Evolutionary conservation across 1,140 invertebrate genomes (phyloP).

Genomic region (Gonioctena quinquepunctata): DNA sequence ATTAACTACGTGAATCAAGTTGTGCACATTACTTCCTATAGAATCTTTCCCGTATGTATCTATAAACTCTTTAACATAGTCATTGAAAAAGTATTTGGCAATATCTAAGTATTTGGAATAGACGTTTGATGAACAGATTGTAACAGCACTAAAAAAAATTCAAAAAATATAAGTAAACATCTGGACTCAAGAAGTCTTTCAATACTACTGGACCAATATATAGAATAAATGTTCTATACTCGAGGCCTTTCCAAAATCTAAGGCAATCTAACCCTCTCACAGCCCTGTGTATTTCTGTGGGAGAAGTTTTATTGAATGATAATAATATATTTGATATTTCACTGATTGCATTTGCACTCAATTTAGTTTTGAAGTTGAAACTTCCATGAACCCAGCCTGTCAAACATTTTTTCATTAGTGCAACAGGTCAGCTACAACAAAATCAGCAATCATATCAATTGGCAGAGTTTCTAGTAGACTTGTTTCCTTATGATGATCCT

Average conservation of each 20-base stretch:
- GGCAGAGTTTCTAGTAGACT: constrained; percentile 30
- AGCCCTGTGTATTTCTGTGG: constrained; percentile 36
- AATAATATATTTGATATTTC: constrained; percentile 8
- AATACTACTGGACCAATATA: constrained; percentile 38
- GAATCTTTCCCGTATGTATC: constrained; percentile 18
- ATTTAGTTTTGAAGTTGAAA: constrained; percentile 18
- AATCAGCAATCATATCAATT: too few species aligned
- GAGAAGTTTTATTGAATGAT: constrained; percentile 23
- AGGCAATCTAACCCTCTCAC: constrained; percentile 32
- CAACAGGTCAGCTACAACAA: constrained; percentile 38
- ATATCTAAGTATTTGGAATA: constrained; percentile 10
- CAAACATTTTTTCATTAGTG: constrained; percentile 42
- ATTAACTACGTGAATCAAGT: constrained; percentile 31
- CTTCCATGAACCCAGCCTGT: constrained; percentile 34
- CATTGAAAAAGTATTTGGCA: constrained; percentile 3
- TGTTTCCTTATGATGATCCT: constrained; percentile 34
- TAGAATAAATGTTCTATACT: constrained; percentile 35
- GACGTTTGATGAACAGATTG: constrained; percentile 23
- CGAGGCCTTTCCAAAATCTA: constrained; percentile 33
- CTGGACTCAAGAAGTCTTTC: constrained; percentile 26
- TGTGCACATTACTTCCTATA: constrained; percentile 22
- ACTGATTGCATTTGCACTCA: background rate
- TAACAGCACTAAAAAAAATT: constrained; percentile 35
- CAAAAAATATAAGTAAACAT: constrained; percentile 34
- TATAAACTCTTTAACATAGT: constrained; percentile 21